phyloP scores from a whole-genome alignment of 2,113 vertebrate species.

The Psilopsiagon aymara region DNA sequence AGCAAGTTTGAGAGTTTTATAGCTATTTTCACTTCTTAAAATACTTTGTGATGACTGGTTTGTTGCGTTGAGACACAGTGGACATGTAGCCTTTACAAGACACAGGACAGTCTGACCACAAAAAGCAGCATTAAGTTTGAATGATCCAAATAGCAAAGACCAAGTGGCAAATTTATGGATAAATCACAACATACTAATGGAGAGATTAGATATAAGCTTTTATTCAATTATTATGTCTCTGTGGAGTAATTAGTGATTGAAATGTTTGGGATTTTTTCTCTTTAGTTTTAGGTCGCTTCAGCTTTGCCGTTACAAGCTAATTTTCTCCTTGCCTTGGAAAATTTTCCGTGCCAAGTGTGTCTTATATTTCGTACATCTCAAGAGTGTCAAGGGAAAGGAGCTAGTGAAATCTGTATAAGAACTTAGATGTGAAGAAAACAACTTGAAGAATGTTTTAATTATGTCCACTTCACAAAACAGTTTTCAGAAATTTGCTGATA shows the following conservation, averaged over 20 bases:
- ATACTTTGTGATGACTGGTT: not conserved
- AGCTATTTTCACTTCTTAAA: not conserved
- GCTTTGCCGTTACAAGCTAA: not conserved
- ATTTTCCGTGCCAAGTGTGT: not conserved
- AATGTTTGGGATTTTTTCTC: rapidly evolving
- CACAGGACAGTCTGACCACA: not conserved
- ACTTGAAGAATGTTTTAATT: not conserved
- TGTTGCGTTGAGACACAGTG: not conserved
- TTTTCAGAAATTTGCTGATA: not conserved
- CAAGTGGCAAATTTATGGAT: not conserved
- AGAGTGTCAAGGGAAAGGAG: not conserved
- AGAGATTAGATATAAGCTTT: not conserved
- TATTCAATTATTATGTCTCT: not conserved
- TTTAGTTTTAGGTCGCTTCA: not conserved
- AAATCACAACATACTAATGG: not conserved
- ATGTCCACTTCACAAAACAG: not conserved
- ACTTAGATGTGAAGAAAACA: not conserved
- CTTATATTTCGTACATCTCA: not conserved
- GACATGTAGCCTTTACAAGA: not conserved
- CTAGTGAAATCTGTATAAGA: not conserved
- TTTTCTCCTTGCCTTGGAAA: not conserved
- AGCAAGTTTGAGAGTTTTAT: not conserved
- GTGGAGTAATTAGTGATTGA: not conserved
- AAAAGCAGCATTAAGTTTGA: not conserved
- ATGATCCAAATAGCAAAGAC: not conserved